Base-by-base conservation (phyloP, 2,113 vertebrate species). In the Etheostoma spectabile region DNA sequence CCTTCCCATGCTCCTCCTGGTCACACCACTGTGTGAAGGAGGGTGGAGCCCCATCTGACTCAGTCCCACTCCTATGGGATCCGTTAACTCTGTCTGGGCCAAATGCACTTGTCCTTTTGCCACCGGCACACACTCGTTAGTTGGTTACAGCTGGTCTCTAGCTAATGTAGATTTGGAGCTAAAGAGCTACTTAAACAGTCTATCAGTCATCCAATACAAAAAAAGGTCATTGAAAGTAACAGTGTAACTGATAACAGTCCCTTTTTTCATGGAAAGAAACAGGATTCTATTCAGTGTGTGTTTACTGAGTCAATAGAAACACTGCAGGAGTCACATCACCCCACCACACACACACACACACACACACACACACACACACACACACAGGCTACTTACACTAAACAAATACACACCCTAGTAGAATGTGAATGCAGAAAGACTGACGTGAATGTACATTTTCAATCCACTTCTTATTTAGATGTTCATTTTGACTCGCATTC, bases 11-110 rank as follows among this genome's bases (percentile, higher is more conserved):
- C 87, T 85, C 80, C 87, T 88, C 77, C 86, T 85, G 70, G 65
- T 90, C 91, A 90, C 88, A 89, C 87, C 90, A 92, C 92, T 49
- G 70, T 67, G 87, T 63, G 63, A 24, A 65, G 51, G 60, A 81
- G 75, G 80, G 83, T 5, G 59, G 76, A 77, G 86, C 86, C 53
- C 63, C 70, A 83, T 72, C 71, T 57, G 51, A 33, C 42, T 78
- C 77, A 64, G 48, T 22, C 82, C 18, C 30, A 53, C 38, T 74
- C 77, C 48, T 24, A 18, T 60, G 70, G 64, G 77, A 91, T 55
- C 67, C 4, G 18, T 15, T 24, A 72, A 79, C 38, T 74, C 73
- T 71, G 53, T 75, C 57, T 24, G 80, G 60, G 80, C 65, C 57
- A 57, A 79, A 48, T 24, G 52, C 49, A 45, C 49, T 42, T 55